Base-by-base conservation (phyloP, 2,888 invertebrate genomes). In the Amblyjoppa proteus region DNA sequence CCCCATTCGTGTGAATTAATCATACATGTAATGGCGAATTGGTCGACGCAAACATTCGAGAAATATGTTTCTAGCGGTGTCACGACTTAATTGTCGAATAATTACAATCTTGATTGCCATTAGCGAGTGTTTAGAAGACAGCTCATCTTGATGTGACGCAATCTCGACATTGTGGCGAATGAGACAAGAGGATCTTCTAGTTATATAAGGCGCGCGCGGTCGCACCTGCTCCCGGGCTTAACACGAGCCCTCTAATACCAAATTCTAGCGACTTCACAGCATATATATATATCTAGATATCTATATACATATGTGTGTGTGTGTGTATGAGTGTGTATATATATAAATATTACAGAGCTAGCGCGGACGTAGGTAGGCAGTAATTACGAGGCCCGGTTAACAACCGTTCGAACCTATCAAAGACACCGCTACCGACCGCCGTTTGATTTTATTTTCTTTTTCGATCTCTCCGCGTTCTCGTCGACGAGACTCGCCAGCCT, bases 301-400 rank as follows among this genome's bases (percentile, higher is more conserved):
- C 34, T 34, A 34, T 5, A 5, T 34, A 34, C 6, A 34, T 1
- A 34, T 34, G 6, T 34, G 6, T 34, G 6, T 34, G 3, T 31
- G 3, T 31, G 3, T 31, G 3, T 3, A 31, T 34, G 34, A 3
- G 9, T 34, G 34, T 34, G 9, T 9, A 9, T 1, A 41, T 41
- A 41, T 41, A 41, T 41, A 74, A 74, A 69, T 81, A 70, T n/a
- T 64, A 51, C 25, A 31, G 25, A 56, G 58, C 77, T 68, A 68
- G 66, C 51, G 34, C 77, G 49, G 69, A 77, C 25, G n/a, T 31
- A 31, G 74, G 45, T 45, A 75, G 69, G 20, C 81, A 25, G 31
- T 74, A 81, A 84, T 84, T 84, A 81, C 78, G 49, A 81, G 81
- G 70, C 69, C 69, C 25, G 68, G 77, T 84, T 84, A 84, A 84